Conservation (phyloP, 2,113 vertebrate species). For the Elephantulus edwardii region DNA sequence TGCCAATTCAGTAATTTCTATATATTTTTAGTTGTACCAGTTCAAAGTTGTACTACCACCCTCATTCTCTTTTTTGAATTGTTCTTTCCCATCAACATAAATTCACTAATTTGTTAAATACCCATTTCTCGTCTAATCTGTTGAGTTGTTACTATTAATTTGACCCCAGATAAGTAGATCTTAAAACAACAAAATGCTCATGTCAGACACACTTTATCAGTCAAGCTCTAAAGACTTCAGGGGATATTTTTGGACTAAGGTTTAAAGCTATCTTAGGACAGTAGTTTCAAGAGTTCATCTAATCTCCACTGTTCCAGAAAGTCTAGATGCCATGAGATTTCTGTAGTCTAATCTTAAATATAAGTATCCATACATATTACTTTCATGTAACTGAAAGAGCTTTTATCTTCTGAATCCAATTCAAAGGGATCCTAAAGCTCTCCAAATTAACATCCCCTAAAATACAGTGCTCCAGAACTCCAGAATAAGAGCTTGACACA, state of each 20-base stretch:
- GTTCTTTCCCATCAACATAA: background rate
- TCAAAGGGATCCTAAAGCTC: background rate
- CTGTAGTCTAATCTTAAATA: conserved; percentile 18
- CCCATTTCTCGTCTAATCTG: background rate
- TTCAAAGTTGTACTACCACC: background rate
- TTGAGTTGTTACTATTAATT: background rate
- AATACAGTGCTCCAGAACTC: background rate
- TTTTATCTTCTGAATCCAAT: background rate
- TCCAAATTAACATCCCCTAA: conserved; percentile 1
- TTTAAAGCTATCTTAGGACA: background rate
- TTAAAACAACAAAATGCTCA: background rate
- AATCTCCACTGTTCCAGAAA: background rate
- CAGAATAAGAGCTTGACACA: background rate
- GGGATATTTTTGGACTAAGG: background rate
- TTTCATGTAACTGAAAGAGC: background rate
- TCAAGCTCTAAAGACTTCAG: background rate
- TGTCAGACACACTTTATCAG: background rate
- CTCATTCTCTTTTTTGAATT: background rate
- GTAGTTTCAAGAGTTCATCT: background rate
- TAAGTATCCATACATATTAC: background rate
- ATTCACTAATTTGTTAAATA: background rate
- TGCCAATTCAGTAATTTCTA: background rate
- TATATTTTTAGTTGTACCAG: too few relatives aligned
- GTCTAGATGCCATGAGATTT: background rate
- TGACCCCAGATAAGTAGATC: background rate